Evolutionary conservation across 2,797 vertebrate species (phyloP), one percentile per base, ranked within the genome.

Genomic region (Acipenser oxyrinchus): DNA sequence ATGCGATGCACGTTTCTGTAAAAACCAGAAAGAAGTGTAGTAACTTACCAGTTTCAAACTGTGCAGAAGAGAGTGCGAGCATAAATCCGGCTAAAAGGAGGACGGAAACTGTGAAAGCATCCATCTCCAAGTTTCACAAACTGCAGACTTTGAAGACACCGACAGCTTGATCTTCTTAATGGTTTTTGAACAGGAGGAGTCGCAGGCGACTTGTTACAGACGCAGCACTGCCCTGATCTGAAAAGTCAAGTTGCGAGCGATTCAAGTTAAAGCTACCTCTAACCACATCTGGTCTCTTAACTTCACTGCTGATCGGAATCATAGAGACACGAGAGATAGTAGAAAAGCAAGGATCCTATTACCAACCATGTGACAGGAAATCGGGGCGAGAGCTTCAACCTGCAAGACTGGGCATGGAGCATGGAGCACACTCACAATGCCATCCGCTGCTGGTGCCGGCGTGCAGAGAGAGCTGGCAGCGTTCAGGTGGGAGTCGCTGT

Each of bases 361-460:
- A 90, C 90, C 78, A 86, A 80, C 77, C 92, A 93, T 91, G 92
- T 93, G 92, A 93, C 91, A 91, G 91, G 91, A 93, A 93, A 89
- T 68, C 78, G 81, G 79, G 78, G 81, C 85, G 84, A 85, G 71
- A 73, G 77, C 83, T 87, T 85, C 82, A 89, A 90, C 88, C 88
- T 90, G 88, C 85, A 62, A 67, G 64, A 53, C 23, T 59, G 78
- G 70, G 68, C 73, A 71, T 61, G 71, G 65, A 66, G 70, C 15
- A 55, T 66, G 76, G 70, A 13, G 50, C 48, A 12, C 60, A 12
- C 60, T 57, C 23, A 4, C 23, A 37, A 4, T 37, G 4, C 23
- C 4, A 37, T 4, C 2, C 23, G 23, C 23, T 4, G 23, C 23
- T 37, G 23, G 23, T 37, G 23, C 23, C 23, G 23, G 23, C 4